A percentile compares a stretch with the other conserved stretches of the same genome.
Conservation (phyloP, 1,140 invertebrate species). For the Gryllus bimaculatus region DNA sequence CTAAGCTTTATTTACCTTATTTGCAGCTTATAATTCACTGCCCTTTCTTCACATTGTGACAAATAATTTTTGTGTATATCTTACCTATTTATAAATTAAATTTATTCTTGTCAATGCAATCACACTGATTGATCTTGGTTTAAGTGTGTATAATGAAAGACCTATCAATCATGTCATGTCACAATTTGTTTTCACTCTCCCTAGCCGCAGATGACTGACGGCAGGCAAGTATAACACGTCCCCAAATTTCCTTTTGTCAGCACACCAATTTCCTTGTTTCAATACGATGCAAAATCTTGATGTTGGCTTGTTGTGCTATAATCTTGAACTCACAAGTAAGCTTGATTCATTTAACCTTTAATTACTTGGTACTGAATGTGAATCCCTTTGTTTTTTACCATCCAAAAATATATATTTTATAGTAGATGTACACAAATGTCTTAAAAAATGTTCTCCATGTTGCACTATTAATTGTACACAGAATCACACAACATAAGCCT, state of each 20-base stretch:
- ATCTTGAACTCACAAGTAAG: background rate
- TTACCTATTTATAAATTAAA: no score
- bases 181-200: background rate
- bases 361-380: background rate
- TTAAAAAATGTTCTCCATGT: background rate
- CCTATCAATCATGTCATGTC: no score
- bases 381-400: background rate
- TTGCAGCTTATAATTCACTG: no score
- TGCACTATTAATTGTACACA: no score
- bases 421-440: background rate
- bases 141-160: no score
- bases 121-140: no score
- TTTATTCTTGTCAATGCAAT: no score
- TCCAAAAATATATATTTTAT: background rate
- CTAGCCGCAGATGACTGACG: background rate
- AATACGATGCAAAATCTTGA: background rate
- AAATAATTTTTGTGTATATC: no score
- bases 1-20: no score
- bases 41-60: no score
- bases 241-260: background rate
- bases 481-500: no score
- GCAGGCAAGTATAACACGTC: background rate
- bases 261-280: background rate
- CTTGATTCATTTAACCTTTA: background rate
- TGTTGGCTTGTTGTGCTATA: background rate